A percentile compares a stretch with the other conserved stretches of the same genome.
These are phyloP conservation scores for Sarotherodon lohbergeri DNA, from an alignment of 2,113 vertebrate genomes.

Conservation along the genomic window DNA sequence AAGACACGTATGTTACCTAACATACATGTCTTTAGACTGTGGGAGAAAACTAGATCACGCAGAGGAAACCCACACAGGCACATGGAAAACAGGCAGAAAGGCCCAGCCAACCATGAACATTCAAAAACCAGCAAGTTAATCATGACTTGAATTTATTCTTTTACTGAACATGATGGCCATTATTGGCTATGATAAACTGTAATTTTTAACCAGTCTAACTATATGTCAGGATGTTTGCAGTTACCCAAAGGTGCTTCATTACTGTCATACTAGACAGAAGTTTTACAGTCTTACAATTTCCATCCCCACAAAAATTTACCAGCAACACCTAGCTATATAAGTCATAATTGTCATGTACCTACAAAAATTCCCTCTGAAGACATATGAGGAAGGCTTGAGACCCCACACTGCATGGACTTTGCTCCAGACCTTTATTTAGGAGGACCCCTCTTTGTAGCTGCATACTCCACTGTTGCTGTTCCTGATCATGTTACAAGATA, in stretches of 20 bases:
- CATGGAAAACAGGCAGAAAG: background rate
- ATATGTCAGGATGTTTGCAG: background rate
- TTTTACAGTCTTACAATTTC: background rate
- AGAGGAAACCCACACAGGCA: background rate
- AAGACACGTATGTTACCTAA: background rate
- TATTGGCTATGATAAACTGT: background rate
- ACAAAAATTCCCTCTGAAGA: background rate
- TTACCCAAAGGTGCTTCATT: background rate
- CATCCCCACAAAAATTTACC: background rate
- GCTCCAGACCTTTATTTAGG: background rate
- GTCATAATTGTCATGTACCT: background rate
- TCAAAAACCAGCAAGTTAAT: background rate
- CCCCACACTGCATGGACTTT: background rate
- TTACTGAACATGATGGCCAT: background rate
- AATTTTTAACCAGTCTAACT: background rate
- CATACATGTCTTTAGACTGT: accelerated
- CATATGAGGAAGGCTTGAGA: background rate
- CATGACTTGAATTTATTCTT: background rate
- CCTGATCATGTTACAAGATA: background rate
- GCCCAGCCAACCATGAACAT: background rate
- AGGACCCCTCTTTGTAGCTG: background rate
- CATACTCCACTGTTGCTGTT: background rate
- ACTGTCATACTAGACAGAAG: background rate
- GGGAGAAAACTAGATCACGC: background rate
- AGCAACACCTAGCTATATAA: background rate